phyloP scores from a whole-genome alignment of 2,113 vertebrate species.

The Coregonus clupeaformis region DNA sequence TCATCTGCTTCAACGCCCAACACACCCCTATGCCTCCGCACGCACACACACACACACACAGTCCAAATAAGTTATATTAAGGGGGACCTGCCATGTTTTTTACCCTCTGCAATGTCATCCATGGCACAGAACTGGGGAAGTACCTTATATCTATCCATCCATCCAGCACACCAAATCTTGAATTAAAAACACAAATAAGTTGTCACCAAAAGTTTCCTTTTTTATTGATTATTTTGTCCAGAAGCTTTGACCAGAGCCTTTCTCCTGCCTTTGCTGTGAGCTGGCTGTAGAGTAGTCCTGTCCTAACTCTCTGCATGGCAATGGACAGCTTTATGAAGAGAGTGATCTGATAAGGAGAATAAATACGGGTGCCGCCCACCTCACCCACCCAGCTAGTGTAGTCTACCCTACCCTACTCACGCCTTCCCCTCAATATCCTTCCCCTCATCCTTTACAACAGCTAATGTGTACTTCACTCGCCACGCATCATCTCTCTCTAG shows the following conservation, averaged over 20 bases:
- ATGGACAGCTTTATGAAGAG: no score
- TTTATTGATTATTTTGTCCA: no score
- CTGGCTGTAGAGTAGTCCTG: no score
- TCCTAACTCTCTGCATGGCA: no score
- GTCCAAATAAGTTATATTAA: constrained; percentile 60
- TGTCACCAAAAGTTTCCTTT: no score
- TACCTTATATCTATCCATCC: constrained; percentile 12
- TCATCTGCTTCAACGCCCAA: constrained; percentile 64
- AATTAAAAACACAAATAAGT: constrained; percentile 34
- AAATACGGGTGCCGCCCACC: no score
- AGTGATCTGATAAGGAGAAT: no score
- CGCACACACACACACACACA: constrained; percentile 46
- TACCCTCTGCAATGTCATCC: constrained; percentile 67
- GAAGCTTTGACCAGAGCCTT: no score
- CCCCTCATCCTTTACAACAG: constrained; percentile 65
- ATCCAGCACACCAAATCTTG: constrained; percentile 17
- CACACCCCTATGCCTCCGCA: constrained; percentile 13
- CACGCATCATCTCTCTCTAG: constrained; percentile 66
- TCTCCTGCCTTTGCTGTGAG: no score
- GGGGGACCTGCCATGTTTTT: constrained; percentile 58
- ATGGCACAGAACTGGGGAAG: neutral
- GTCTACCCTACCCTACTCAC: no score
- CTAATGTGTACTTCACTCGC: constrained; percentile 44
- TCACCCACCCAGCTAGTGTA: no score
- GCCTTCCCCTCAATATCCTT: constrained; percentile 29